phyloP scores from a whole-genome alignment of 2,888 invertebrate genomes.

The Phyllotreta striolata region DNA sequence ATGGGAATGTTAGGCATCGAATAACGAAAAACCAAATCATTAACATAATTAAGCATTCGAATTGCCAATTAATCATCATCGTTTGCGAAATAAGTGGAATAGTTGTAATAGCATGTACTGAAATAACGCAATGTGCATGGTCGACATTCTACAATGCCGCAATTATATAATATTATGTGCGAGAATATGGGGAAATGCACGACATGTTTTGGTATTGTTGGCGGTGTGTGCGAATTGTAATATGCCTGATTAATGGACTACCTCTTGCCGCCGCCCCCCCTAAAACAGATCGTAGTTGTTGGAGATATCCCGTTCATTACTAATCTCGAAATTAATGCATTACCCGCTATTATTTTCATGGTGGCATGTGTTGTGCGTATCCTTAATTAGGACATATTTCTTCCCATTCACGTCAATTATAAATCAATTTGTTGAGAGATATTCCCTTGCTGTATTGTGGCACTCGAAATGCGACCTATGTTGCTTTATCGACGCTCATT shows the following conservation, averaged over 20 bases:
- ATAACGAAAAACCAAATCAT: no score
- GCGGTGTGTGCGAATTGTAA: constrained; percentile 44
- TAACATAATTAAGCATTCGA: no score
- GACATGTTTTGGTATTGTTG: constrained; percentile 44
- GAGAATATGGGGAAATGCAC: constrained; percentile 33
- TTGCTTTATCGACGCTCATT: constrained; percentile 12
- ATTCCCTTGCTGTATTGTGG: constrained; percentile 15
- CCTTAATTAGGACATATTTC: constrained; percentile 39
- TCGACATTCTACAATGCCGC: constrained; percentile 24
- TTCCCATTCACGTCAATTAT: constrained; percentile 32
- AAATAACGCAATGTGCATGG: constrained; percentile 19
- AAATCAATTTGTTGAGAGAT: constrained; percentile 30
- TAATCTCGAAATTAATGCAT: constrained; percentile 44
- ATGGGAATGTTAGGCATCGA: no score
- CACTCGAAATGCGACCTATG: constrained; percentile 15
- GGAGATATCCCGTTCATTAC: constrained; percentile 41
- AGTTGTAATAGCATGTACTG: constrained; percentile 18
- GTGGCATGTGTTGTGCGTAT: constrained; percentile 35
- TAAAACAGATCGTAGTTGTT: constrained; percentile 41
- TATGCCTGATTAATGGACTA: constrained; percentile 44
- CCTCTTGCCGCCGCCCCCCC: constrained; percentile 28
- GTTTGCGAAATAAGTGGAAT: constrained; percentile 2
- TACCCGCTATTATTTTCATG: constrained; percentile 38
- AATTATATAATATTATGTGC: constrained; percentile 34
- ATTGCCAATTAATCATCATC: neutral